A percentile compares a stretch with the other conserved stretches of the same genome.
phyloP scores from a whole-genome alignment of 2,888 invertebrate genomes.

The Opisthograptis luteolata region DNA sequence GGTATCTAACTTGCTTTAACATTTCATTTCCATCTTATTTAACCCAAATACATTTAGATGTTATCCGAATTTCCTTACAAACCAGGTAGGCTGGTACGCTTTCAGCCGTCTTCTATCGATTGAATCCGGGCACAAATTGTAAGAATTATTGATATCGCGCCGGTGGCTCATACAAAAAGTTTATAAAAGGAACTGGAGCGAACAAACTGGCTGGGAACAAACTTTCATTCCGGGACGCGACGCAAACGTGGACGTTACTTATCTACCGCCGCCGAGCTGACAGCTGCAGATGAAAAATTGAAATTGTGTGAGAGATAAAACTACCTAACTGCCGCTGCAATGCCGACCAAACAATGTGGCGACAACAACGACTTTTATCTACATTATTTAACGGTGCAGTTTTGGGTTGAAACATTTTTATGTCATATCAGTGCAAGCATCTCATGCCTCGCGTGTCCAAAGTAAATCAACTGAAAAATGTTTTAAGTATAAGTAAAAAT shows the following conservation, averaged over 20 bases:
- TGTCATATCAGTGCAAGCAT: background rate
- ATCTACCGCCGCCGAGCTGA: constrained; percentile 80
- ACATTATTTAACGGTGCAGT: constrained; percentile 41
- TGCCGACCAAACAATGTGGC: constrained; percentile 72
- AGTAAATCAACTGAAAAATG: background rate
- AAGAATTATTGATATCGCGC: constrained; percentile 79
- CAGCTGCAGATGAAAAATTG: constrained; percentile 85
- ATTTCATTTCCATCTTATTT: constrained; percentile 20
- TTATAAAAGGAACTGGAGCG: constrained; percentile 81
- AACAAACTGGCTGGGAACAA: constrained; percentile 78
- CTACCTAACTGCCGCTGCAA: constrained; percentile 76
- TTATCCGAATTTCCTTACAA: constrained; percentile 39
- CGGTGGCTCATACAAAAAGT: constrained; percentile 76
- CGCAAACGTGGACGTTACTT: constrained; percentile 78
- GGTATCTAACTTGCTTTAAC: background rate
- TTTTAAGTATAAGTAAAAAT: background rate
- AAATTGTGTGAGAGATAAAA: constrained; percentile 84
- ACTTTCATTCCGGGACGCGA: constrained; percentile 75
- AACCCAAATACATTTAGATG: constrained; percentile 39
- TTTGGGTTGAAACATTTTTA: constrained; percentile 19
- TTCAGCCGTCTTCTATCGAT: constrained; percentile 53
- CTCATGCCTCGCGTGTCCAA: background rate
- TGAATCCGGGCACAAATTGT: constrained; percentile 64
- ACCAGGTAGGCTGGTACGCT: constrained; percentile 43
- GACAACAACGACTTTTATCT: constrained; percentile 49